Evolutionary conservation across 2,888 invertebrate species (phyloP).

Genomic region (Drosophila atroscutellata): DNA sequence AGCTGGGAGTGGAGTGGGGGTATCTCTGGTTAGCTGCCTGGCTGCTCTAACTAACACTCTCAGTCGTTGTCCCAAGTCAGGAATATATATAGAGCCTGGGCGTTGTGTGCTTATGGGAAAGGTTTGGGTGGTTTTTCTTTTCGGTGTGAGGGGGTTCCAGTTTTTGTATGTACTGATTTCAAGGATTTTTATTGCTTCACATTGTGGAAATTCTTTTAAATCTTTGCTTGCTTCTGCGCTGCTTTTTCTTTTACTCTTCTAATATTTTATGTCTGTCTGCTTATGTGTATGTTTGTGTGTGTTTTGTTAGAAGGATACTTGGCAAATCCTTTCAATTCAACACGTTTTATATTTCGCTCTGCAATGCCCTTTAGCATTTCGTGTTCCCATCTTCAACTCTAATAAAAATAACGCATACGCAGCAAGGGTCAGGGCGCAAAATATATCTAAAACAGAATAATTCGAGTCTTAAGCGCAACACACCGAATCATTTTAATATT

Average conservation of each 20-base stretch:
- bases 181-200: constrained; percentile 82
- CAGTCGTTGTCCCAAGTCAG: constrained; percentile 3
- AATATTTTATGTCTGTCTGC: constrained; percentile 65
- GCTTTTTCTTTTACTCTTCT: constrained; percentile 76
- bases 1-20: background rate
- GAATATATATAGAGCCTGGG: constrained; percentile 7
- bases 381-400: constrained; percentile 18
- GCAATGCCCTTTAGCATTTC: constrained; percentile 31
- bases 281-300: constrained; percentile 16
- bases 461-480: constrained; percentile 8
- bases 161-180: constrained; percentile 69
- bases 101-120: constrained; percentile 11
- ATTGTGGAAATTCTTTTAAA: constrained; percentile 82
- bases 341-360: constrained; percentile 56
- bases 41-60: constrained; percentile 46
- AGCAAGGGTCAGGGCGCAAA: constrained; percentile 22
- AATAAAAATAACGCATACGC: constrained; percentile 62
- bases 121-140: background rate
- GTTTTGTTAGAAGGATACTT: constrained; percentile 23
- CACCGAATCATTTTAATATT: constrained; percentile 8
- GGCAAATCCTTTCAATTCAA: constrained; percentile 57
- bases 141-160: background rate
- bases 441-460: constrained; percentile 15
- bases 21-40: constrained; percentile 37
- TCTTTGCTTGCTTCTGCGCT: constrained; percentile 77